phyloP scores from a whole-genome alignment of 2,888 invertebrate genomes.

The Agrochola circellaris region DNA sequence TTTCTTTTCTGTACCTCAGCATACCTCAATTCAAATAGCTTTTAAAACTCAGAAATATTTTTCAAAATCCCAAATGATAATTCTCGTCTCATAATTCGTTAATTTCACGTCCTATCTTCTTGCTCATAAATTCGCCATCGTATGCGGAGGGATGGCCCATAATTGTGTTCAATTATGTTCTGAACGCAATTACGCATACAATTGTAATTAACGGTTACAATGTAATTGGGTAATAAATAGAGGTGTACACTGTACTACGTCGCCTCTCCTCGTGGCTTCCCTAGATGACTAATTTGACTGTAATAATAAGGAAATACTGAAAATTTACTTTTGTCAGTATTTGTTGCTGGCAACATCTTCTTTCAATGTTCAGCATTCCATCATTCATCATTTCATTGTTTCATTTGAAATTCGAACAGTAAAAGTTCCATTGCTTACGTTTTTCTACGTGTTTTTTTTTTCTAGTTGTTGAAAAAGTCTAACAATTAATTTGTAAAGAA shows the following conservation, averaged over 20 bases:
- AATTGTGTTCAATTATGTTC: slow-evolving; percentile 59
- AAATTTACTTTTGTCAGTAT: not conserved
- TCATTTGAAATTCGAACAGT: not conserved
- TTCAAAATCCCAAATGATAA: not conserved
- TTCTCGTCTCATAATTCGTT: not conserved
- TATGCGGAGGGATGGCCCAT: slow-evolving; percentile 24
- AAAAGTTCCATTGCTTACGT: not conserved
- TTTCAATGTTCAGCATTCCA: not conserved
- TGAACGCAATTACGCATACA: slow-evolving; percentile 57
- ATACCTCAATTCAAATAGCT: not conserved
- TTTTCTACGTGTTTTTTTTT: not conserved
- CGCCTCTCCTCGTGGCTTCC: slow-evolving; percentile 7
- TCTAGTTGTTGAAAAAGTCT: too few relatives aligned
- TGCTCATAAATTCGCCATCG: slow-evolving; percentile 39
- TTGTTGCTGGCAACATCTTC: slow-evolving; percentile 7
- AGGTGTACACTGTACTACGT: slow-evolving; percentile 26
- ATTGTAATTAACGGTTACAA: slow-evolving; percentile 61
- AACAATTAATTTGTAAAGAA: not conserved
- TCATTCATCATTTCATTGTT: too few relatives aligned
- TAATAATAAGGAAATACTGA: not conserved
- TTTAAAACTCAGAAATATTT: not conserved
- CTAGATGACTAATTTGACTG: not conserved
- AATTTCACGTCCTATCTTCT: slow-evolving; percentile 2
- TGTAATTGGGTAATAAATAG: slow-evolving; percentile 68
- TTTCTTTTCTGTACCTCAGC: not conserved